Conservation (phyloP, 2,797 vertebrate genomes). For the Hoplostethus mediterraneus region DNA sequence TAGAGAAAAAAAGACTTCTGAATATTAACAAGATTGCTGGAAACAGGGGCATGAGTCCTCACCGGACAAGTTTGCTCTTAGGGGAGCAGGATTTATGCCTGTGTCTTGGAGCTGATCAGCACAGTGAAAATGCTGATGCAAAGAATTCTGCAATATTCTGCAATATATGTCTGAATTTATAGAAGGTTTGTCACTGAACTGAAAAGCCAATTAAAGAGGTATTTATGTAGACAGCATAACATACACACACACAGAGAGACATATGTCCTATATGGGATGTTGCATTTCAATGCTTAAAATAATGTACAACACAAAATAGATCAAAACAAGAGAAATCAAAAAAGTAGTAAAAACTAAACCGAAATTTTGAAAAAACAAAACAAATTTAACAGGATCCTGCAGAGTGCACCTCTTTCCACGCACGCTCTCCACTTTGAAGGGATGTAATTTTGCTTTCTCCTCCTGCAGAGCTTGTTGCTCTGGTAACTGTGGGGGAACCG, state of each 20-base stretch:
- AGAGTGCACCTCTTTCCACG: neutral
- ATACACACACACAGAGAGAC: conserved; percentile 37
- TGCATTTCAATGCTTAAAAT: conserved; percentile 32
- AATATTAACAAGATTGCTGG: conserved; percentile 60
- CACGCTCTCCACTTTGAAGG: conserved; percentile 48
- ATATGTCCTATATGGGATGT: neutral
- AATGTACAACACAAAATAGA: conserved; percentile 37
- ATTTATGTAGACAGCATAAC: conserved; percentile 30
- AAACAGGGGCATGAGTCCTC: conserved; percentile 46
- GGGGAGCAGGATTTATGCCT: conserved; percentile 59
- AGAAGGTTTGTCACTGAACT: conserved; percentile 38
- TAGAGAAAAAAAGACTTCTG: conserved; percentile 22
- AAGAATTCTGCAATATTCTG: conserved; percentile 56
- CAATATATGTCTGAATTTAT: conserved; percentile 56
- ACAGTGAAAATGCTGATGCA: conserved; percentile 66
- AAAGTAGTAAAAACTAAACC: conserved; percentile 8
- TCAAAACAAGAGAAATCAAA: conserved; percentile 25
- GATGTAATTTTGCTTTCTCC: conserved; percentile 68
- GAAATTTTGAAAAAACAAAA: neutral
- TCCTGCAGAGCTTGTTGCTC: conserved; percentile 74
- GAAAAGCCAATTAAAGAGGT: conserved; percentile 50
- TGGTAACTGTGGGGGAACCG: conserved; percentile 73
- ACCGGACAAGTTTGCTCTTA: conserved; percentile 53
- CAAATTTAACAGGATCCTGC: conserved; percentile 19
- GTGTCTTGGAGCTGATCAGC: conserved; percentile 53